These are phyloP conservation scores for Corynorhinus townsendii DNA, from an alignment of 2,113 vertebrate genomes.

Conservation along the genomic window DNA sequence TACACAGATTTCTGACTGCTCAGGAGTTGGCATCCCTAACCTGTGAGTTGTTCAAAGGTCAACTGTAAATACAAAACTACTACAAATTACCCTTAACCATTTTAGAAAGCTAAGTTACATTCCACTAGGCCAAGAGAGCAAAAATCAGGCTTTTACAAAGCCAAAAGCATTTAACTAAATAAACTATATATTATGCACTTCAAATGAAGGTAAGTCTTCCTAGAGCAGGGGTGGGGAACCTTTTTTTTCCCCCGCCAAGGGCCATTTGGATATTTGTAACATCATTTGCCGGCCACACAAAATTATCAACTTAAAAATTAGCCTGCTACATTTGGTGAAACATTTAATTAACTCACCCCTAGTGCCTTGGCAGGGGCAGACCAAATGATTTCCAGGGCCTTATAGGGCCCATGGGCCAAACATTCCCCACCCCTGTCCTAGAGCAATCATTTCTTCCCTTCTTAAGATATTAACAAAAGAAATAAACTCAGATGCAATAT, in stretches of 20 bases:
- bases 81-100: neutral
- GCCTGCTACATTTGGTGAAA: too few species aligned
- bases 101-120: slow-evolving; percentile 37
- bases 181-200: neutral
- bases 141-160: slow-evolving; percentile 1
- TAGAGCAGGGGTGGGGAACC: neutral
- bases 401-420: too few species aligned
- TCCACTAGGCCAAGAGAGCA: neutral
- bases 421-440: neutral
- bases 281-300: too few species aligned
- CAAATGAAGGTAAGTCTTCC: neutral
- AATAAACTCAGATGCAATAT: neutral
- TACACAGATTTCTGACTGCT: neutral
- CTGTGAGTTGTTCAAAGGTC: neutral
- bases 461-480: slow-evolving; percentile 11
- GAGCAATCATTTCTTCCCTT: neutral
- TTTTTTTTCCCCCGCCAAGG: too few species aligned
- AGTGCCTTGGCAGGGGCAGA: too few species aligned
- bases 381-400: too few species aligned
- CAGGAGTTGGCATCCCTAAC: neutral
- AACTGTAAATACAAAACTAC: slow-evolving; percentile 7
- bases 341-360: too few species aligned
- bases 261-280: too few species aligned
- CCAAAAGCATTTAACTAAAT: neutral
- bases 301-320: too few species aligned